These are phyloP conservation scores for Cladorhizidae sp. DNA, from an alignment of 37 sponge, comb jelly and placozoan species.

Conservation along the genomic window DNA sequence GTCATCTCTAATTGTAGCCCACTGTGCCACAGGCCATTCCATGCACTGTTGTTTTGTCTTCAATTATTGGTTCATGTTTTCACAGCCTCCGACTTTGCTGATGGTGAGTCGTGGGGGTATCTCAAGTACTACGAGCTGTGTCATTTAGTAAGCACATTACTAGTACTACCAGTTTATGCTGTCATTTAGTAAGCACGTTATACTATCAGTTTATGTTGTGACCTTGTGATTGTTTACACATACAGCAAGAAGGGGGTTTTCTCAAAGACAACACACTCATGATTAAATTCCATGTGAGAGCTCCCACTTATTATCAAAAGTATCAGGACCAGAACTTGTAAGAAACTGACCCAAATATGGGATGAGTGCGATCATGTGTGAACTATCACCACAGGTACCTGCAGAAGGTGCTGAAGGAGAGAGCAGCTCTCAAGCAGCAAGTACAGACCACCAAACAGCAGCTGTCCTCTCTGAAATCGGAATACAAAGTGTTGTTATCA, in stretches of 20 bases:
- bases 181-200: background rate
- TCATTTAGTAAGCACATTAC: slow-evolving; percentile 59
- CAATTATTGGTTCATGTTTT: background rate
- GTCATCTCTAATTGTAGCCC: background rate
- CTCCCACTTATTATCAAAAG: slow-evolving; percentile 78
- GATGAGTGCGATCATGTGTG: background rate
- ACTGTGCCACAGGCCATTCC: too few species aligned
- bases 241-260: slow-evolving; percentile 68
- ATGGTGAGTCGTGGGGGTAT: slow-evolving; percentile 98
- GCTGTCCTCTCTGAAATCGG: background rate
- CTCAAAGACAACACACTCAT: slow-evolving; percentile 73
- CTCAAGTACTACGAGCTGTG: slow-evolving; percentile 83
- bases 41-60: too few species aligned
- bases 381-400: slow-evolving; percentile 1
- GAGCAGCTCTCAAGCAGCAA: slow-evolving; percentile 6
- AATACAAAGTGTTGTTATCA: background rate
- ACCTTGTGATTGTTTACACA: background rate
- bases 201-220: background rate
- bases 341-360: slow-evolving; percentile 10
- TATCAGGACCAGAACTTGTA: slow-evolving; percentile 67
- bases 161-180: background rate
- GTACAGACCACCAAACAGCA: slow-evolving; percentile 4
- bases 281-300: slow-evolving; percentile 71
- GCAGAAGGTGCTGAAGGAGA: slow-evolving; percentile 13
- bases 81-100: slow-evolving; percentile 84